Evolutionary conservation across 1,140 invertebrate genomes (phyloP), one percentile per base, ranked within the genome.

Genomic region (Drosophila malerkotliana): DNA sequence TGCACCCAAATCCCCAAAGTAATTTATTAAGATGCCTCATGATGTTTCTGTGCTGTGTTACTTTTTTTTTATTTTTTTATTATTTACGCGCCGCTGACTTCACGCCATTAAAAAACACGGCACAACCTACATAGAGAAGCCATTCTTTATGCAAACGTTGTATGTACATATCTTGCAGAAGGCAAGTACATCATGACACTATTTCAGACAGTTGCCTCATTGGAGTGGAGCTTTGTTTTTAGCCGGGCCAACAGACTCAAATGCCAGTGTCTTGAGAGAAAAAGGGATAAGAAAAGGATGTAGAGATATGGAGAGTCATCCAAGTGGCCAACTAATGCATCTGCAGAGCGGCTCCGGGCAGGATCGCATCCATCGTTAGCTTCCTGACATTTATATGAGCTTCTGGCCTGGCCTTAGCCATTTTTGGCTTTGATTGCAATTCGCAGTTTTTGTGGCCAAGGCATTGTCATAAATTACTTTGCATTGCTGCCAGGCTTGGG

Each of bases 21-120:
- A 90, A 90, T 90, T 90, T 90, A 90, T 90, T 90, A 90, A 90
- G 88, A 90, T 90, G 88, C 79, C 73, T 90, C 88, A 90, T 90
- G 88, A 90, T 71, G 67, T 69, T 71, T 48, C 83, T 74, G 62
- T 58, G 69, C 30, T 72, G 12, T 15, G 32, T 32, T 51, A 21
- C 18, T 1, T 48, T 32, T 32, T 47, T 7, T 26, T 15, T 54
- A 21, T 71, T 55, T 53, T 53, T 34, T 47, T 55, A 59, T 72
- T 80, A 80, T 88, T 89, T 84, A 84, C 84, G 84, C 80, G 77
- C 80, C 80, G 84, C 72, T 89, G 84, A 80, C 64, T 89, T 89
- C 85, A 84, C 80, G 84, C 84, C 84, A 89, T 80, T 87, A 87
- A 87, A 81, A 82, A 45, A 72, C 81, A 81, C 60, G 52, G 62